phyloP scores from a whole-genome alignment of 2,797 vertebrate genomes.

The Microhierax caerulescens region DNA sequence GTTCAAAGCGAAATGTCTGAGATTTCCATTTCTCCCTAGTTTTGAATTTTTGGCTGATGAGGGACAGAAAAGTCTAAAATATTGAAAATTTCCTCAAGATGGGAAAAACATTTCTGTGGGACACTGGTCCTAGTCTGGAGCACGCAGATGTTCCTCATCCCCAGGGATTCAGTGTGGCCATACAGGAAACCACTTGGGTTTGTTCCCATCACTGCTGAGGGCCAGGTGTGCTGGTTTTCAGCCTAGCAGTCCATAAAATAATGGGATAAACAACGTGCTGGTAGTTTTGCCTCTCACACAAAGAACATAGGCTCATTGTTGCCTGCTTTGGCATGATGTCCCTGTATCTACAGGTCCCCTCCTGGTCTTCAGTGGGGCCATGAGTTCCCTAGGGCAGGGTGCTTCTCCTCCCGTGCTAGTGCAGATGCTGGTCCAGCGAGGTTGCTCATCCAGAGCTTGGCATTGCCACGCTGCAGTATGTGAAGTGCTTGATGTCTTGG shows the following conservation, averaged over 20 bases:
- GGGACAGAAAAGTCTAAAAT: background rate
- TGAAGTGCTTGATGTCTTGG: rapidly evolving
- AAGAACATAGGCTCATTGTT: background rate
- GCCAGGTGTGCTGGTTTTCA: background rate
- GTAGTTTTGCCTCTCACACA: background rate
- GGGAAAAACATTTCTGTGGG: background rate
- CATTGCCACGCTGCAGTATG: rapidly evolving
- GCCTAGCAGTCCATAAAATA: background rate
- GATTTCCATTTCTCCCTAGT: background rate
- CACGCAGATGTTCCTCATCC: background rate
- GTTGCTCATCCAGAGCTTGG: background rate
- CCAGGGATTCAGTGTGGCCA: rapidly evolving
- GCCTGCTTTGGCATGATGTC: background rate
- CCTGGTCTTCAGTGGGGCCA: background rate
- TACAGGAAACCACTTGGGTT: background rate
- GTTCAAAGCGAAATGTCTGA: background rate
- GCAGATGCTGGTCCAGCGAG: background rate
- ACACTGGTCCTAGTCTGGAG: background rate
- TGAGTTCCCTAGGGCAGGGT: background rate
- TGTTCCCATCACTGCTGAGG: rapidly evolving
- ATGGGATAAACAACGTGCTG: rapidly evolving
- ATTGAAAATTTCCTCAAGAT: background rate
- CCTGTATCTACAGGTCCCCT: background rate
- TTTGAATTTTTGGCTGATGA: background rate
- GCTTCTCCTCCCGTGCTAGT: background rate